phyloP scores from a whole-genome alignment of 2,888 invertebrate species.

The Luffia ferchaultella region DNA sequence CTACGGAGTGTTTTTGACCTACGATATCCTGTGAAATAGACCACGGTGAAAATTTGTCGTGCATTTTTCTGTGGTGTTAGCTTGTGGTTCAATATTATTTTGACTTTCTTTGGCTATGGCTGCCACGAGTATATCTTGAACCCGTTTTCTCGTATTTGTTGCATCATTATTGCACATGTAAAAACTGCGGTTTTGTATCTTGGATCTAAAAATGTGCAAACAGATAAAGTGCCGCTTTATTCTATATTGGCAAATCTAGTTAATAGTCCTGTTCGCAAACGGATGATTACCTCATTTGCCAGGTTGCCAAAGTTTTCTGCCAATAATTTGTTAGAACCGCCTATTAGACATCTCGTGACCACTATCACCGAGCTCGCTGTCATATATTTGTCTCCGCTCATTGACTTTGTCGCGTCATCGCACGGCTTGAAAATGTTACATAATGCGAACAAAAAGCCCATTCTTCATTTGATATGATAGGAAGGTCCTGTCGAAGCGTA shows the following conservation, averaged over 20 bases:
- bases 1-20: not conserved
- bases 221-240: not conserved
- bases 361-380: conserved; percentile 14
- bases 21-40: conserved; percentile 5
- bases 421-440: conserved; percentile 11
- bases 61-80: conserved; percentile 1
- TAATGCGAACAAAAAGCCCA: conserved; percentile 8
- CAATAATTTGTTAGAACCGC: not conserved
- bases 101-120: conserved; percentile 9
- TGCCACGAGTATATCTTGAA: conserved; percentile 9
- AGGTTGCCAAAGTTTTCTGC: conserved; percentile 5
- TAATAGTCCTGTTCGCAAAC: not conserved
- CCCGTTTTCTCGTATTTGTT: conserved; percentile 9
- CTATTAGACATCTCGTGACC: conserved; percentile 7
- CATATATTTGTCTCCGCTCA: conserved; percentile 14
- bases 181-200: conserved; percentile 14
- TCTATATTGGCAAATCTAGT: no score
- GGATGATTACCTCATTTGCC: conserved; percentile 5
- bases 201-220: conserved; percentile 16
- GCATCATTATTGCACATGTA: conserved; percentile 12
- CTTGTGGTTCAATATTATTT: not conserved
- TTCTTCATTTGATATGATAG: conserved; percentile 6
- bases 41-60: conserved; percentile 12
- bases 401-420: conserved; percentile 12
- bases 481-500: conserved; percentile 1